A percentile compares a stretch with the other conserved stretches of the same genome.
These are phyloP conservation scores for Pimpla rufipes DNA, from an alignment of 2,888 invertebrate genomes.

Conservation along the genomic window DNA sequence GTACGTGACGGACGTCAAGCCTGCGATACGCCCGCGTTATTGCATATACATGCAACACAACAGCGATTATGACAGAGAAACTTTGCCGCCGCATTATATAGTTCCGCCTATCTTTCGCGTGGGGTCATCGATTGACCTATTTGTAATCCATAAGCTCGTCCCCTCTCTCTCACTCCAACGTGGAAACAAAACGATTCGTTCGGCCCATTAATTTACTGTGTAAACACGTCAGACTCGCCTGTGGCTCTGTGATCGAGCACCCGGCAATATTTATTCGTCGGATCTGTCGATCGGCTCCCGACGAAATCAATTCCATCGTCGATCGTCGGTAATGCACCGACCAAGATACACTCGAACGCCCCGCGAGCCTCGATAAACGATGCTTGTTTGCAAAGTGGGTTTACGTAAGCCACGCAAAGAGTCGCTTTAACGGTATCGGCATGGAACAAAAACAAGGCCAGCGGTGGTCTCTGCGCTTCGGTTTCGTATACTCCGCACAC, in stretches of 20 bases:
- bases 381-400: slow-evolving; percentile 32
- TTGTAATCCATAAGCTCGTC: slow-evolving; percentile 33
- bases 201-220: slow-evolving; percentile 29
- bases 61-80: slow-evolving; percentile 29
- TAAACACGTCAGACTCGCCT: slow-evolving; percentile 8
- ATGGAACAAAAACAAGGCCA: slow-evolving; percentile 18
- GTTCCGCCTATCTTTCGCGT: slow-evolving; percentile 36
- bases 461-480: not conserved
- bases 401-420: slow-evolving; percentile 23
- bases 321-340: not conserved
- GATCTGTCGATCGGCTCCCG: not conserved
- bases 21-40: not conserved
- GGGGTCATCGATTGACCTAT: slow-evolving; percentile 68
- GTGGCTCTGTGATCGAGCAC: slow-evolving; percentile 10
- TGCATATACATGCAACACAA: slow-evolving; percentile 7
- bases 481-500: slow-evolving; percentile 13
- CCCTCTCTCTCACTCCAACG: not conserved
- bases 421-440: slow-evolving; percentile 25
- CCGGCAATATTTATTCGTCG: slow-evolving; percentile 12
- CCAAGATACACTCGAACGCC: not conserved
- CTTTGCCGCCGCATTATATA: not conserved
- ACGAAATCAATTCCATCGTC: slow-evolving; percentile 28
- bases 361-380: slow-evolving; percentile 37
- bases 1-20: slow-evolving; percentile 10
- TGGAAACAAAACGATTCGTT: slow-evolving; percentile 18